phyloP scores from a whole-genome alignment of 1,140 invertebrate species.

The Chelonus insularis region DNA sequence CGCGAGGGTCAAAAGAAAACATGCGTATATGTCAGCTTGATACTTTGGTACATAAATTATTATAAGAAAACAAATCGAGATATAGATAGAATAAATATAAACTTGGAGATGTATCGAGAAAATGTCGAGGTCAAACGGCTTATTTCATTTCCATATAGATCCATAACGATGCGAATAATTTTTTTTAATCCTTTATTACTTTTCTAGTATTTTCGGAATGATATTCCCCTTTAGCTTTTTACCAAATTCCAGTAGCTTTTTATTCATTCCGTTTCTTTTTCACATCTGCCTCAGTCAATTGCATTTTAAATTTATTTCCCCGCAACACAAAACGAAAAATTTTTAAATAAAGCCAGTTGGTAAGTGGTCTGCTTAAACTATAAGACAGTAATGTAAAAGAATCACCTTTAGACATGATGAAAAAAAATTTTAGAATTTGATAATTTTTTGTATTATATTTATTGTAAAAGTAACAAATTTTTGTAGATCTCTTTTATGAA shows the following conservation, averaged over 20 bases:
- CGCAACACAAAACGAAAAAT: not conserved
- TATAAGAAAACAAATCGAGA: constrained; percentile 5
- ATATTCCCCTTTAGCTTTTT: not conserved
- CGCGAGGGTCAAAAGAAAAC: not conserved
- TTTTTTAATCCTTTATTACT: constrained; percentile 17
- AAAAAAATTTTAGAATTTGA: too few relatives aligned
- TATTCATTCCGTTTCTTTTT: not conserved
- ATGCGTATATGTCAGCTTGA: not conserved
- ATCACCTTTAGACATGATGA: not conserved
- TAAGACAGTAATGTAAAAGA: not conserved
- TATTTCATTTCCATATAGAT: constrained; percentile 36
- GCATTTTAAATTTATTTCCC: not conserved
- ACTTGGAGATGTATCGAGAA: too few relatives aligned
- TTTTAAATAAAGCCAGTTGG: not conserved
- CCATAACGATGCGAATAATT: constrained; percentile 42
- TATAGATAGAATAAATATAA: too few relatives aligned
- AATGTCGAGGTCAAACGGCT: constrained; percentile 29
- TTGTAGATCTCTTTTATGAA: too few relatives aligned
- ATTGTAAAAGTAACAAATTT: too few relatives aligned
- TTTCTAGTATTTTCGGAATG: not conserved
- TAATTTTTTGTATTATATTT: too few relatives aligned
- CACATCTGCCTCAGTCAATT: not conserved
- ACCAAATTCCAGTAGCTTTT: not conserved
- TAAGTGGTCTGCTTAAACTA: not conserved
- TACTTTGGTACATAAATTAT: constrained; percentile 22